Evolutionary conservation across 2,888 invertebrate species (phyloP), one percentile per base, ranked within the genome.

Genomic region (Andrena fulva): DNA sequence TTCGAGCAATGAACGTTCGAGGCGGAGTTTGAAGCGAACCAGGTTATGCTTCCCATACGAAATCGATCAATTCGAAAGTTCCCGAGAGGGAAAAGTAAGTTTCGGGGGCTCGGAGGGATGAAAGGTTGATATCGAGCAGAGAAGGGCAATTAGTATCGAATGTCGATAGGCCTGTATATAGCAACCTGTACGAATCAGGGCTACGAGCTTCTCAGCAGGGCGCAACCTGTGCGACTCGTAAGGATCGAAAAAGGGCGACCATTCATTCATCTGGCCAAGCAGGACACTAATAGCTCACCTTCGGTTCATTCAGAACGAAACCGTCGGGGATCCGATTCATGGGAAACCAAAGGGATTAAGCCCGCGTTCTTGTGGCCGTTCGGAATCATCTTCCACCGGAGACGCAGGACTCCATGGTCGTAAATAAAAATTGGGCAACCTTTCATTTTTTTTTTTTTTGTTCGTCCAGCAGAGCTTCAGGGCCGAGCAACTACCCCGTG

Each of bases 81-180:
- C 16, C 42, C n/a, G 2, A 2, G 16, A 29, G 56, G 8, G 24
- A 27, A 42, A n/a, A 16, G n/a, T 20, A n/a, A 31, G 27, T 42
- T 52, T 48, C 1, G 56, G 64, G 72, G 60, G 73, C 10, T 74
- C 68, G 31, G 66, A 74, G 29, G 78, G 77, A 85, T 80, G 85
- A 88, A 87, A 82, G 88, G 85, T 79, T 83, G 85, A 84, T 82
- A 81, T 80, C 83, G 54, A 52, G 62, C 71, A 24, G 84, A 86
- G 87, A 79, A 64, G 89, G 91, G 90, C 91, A 92, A 93, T 93
- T 92, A 92, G 93, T 93, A 92, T 93, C 92, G 89, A 87, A 91
- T 93, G 91, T 92, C 93, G 91, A 92, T 90, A 82, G 87, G 89
- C 89, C 79, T 80, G 73, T 72, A 66, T 72, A 63, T 87, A 88